Conservation (phyloP, 1,140 invertebrate genomes). For the Sinella curviseta region DNA sequence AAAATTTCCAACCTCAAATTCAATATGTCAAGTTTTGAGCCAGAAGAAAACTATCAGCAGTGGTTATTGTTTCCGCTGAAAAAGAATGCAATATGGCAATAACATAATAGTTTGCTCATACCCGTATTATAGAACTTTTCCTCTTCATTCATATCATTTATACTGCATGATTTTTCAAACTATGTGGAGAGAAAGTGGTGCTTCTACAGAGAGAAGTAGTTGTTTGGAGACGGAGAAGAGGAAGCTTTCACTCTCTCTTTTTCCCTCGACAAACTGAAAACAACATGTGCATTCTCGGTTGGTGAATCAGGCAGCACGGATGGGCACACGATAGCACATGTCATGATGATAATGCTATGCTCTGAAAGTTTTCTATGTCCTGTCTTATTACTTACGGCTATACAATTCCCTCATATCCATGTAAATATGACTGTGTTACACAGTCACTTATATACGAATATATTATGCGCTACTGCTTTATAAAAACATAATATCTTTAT, state of each 20-base stretch:
- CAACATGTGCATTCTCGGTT: background rate
- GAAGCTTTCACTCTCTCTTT: no score
- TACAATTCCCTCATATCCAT: background rate
- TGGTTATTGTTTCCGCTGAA: background rate
- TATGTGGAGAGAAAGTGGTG: no score
- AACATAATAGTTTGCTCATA: background rate
- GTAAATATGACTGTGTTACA: background rate
- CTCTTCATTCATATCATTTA: no score
- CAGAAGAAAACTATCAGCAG: background rate
- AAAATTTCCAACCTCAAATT: background rate
- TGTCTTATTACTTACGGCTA: background rate
- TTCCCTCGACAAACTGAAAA: no score
- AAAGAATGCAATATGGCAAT: background rate
- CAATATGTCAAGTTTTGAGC: conserved; percentile 15
- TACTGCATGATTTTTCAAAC: background rate
- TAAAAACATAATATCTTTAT: no score
- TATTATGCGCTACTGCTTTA: no score
- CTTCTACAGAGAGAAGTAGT: no score
- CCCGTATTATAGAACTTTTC: background rate
- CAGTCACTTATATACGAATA: no score
- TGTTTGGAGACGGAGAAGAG: no score
- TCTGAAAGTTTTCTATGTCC: background rate
- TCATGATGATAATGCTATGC: background rate
- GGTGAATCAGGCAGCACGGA: background rate
- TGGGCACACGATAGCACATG: background rate